phyloP scores from a whole-genome alignment of 2,797 vertebrate species.

The Danionella dracula region DNA sequence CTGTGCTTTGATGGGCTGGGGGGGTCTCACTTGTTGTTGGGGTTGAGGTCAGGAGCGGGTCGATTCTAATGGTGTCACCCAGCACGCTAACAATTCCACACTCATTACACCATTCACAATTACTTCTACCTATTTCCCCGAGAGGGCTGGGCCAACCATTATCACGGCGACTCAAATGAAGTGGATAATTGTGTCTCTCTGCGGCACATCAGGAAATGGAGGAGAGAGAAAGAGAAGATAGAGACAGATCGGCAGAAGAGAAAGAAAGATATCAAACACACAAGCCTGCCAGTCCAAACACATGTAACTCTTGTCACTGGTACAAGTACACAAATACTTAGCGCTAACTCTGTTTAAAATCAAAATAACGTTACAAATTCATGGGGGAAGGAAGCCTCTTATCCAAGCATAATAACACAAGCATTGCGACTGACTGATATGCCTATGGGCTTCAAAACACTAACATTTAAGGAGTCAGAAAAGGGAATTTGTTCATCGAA shows the following conservation, averaged over 20 bases:
- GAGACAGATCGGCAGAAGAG: slow-evolving; percentile 11
- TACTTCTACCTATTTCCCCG: slow-evolving; percentile 71
- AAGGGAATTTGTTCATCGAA: slow-evolving; percentile 58
- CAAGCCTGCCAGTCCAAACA: slow-evolving; percentile 42
- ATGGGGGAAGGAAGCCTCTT: not conserved
- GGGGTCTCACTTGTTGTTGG: slow-evolving; percentile 63
- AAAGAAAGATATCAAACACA: slow-evolving; percentile 38
- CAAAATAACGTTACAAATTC: slow-evolving; percentile 27
- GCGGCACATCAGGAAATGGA: slow-evolving; percentile 68
- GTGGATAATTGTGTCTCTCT: slow-evolving; percentile 79
- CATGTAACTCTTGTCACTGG: slow-evolving; percentile 40
- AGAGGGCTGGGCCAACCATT: slow-evolving; percentile 72
- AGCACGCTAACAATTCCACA: slow-evolving; percentile 67
- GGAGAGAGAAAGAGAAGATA: slow-evolving; percentile 51
- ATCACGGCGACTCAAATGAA: slow-evolving; percentile 77
- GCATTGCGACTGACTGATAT: not conserved
- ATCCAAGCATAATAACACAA: slow-evolving; percentile 21
- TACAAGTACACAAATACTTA: slow-evolving; percentile 27
- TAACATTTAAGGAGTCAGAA: slow-evolving; percentile 47
- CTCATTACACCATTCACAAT: slow-evolving; percentile 78
- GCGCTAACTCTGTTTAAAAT: slow-evolving; percentile 5
- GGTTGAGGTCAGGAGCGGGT: slow-evolving; percentile 61
- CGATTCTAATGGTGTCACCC: slow-evolving; percentile 67
- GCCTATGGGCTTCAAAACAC: not conserved
- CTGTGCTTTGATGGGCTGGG: slow-evolving; percentile 32